Evolutionary conservation across 2,888 invertebrate genomes (phyloP).

Genomic region (Trichogramma dendrolimi): DNA sequence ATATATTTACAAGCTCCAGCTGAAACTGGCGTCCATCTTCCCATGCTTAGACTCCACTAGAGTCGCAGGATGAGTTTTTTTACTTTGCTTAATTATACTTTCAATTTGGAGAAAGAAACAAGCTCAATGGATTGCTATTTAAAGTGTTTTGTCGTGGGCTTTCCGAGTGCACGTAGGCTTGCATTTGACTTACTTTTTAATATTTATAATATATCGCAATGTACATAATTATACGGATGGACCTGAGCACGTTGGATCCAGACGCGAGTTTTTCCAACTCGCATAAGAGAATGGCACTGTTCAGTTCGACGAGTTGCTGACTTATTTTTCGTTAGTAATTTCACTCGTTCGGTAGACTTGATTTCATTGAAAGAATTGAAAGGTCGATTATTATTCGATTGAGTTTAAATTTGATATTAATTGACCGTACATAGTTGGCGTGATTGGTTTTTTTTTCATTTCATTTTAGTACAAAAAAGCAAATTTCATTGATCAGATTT

Average conservation of each 20-base stretch:
- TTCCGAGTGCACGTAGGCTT: too few relatives aligned
- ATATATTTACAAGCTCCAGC: constrained; percentile 35
- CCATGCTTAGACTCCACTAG: constrained; percentile 27
- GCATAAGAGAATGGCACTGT: constrained; percentile 37
- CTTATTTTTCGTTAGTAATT: too few relatives aligned
- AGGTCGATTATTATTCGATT: too few relatives aligned
- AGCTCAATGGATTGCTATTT: constrained; percentile 5
- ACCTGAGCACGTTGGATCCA: constrained; percentile 27
- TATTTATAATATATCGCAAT: not conserved
- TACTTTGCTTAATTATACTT: constrained; percentile 6
- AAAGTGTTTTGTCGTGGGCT: too few relatives aligned
- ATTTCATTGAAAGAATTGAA: too few relatives aligned
- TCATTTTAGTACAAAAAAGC: too few relatives aligned
- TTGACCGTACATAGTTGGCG: too few relatives aligned
- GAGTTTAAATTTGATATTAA: too few relatives aligned
- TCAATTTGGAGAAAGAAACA: constrained; percentile 17
- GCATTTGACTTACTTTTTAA: not conserved
- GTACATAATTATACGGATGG: constrained; percentile 2
- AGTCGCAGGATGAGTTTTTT: constrained; percentile 15
- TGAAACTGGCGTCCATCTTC: constrained; percentile 32
- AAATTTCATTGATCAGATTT: too few relatives aligned
- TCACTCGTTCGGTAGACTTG: too few relatives aligned
- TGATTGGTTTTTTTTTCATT: too few relatives aligned
- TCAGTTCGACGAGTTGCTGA: constrained; percentile 29
- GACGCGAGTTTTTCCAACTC: constrained; percentile 27